Evolutionary conservation across 1,140 invertebrate genomes (phyloP).

Genomic region (Hylyphantes graminicola): DNA sequence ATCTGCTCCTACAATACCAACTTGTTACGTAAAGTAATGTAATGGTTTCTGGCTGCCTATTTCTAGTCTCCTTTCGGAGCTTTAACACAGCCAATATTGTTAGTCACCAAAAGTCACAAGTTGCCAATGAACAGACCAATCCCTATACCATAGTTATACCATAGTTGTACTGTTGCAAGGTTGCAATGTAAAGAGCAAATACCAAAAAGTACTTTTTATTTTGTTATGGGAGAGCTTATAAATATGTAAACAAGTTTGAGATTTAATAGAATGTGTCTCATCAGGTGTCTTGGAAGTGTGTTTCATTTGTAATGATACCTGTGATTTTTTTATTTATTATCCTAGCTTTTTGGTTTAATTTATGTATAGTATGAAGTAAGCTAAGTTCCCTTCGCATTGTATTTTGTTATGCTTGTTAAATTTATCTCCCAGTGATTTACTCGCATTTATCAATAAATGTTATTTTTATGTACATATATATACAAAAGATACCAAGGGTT

Average conservation of each 20-base stretch:
- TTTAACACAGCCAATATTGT: too few relatives aligned
- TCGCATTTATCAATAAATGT: constrained; percentile 27
- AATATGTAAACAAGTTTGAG: constrained; percentile 16
- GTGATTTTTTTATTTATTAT: constrained; percentile 48
- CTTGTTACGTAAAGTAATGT: too few relatives aligned
- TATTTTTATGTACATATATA: constrained; percentile 25
- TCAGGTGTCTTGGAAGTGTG: constrained; percentile 3
- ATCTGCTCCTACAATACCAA: too few relatives aligned
- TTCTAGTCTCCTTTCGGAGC: too few relatives aligned
- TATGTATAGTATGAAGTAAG: constrained; percentile 21
- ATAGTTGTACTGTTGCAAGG: background rate
- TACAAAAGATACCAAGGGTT: background rate
- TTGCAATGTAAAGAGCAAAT: background rate
- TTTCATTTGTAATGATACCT: constrained; percentile 26
- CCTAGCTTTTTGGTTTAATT: constrained; percentile 36
- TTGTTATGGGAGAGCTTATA: constrained; percentile 18
- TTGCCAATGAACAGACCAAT: too few relatives aligned
- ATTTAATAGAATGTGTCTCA: constrained; percentile 11
- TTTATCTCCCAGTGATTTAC: constrained; percentile 28
- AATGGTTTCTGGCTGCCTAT: too few relatives aligned
- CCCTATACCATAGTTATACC: background rate
- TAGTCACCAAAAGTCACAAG: too few relatives aligned
- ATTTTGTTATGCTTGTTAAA: constrained; percentile 10
- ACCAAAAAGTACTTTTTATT: background rate
- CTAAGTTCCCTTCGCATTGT: background rate